Evolutionary conservation across 2,797 vertebrate species (phyloP).

Genomic region (Clamator glandarius): DNA sequence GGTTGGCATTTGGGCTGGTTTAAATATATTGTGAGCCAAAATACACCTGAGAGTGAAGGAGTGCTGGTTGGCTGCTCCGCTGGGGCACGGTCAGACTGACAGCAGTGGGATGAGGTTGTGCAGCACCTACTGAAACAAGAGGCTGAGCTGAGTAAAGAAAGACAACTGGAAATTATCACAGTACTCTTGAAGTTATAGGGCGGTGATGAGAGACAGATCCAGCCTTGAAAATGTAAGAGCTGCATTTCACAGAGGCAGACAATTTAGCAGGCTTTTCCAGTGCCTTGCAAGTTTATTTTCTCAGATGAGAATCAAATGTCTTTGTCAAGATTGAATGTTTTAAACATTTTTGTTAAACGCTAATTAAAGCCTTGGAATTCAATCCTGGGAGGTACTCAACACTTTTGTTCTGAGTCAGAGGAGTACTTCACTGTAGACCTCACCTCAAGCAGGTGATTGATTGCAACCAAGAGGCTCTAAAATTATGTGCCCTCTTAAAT

Average conservation of each 20-base stretch:
- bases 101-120: background rate
- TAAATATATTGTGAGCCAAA: background rate
- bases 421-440: background rate
- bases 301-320: background rate
- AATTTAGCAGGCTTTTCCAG: background rate
- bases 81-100: background rate
- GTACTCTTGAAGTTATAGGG: background rate
- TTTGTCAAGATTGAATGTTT: background rate
- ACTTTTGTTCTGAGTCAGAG: background rate
- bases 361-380: background rate
- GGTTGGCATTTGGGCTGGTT: no score
- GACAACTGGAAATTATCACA: background rate
- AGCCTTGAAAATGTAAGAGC: background rate
- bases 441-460: background rate
- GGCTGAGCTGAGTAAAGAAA: no score
- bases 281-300: background rate
- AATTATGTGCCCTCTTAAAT: background rate
- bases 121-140: background rate
- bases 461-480: background rate
- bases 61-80: background rate
- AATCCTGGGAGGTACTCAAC: background rate
- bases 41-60: background rate
- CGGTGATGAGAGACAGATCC: background rate
- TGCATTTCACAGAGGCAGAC: background rate
- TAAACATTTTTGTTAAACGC: background rate